These are phyloP conservation scores for Gambusia holbrooki DNA, from an alignment of 2,113 vertebrate species.

Conservation along the genomic window DNA sequence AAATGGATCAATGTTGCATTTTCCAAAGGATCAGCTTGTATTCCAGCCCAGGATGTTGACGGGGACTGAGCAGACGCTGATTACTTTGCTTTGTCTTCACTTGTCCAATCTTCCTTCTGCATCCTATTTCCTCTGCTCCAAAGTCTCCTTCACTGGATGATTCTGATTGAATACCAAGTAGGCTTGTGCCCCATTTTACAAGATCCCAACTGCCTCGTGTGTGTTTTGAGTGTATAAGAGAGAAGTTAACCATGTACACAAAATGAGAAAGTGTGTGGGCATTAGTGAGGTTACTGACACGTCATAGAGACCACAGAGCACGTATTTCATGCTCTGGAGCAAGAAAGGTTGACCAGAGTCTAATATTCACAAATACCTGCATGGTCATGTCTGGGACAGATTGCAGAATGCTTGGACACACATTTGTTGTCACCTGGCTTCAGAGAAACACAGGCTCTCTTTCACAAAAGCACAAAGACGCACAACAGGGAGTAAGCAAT, in stretches of 20 bases:
- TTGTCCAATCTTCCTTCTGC: conserved; percentile 49
- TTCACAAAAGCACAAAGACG: conserved; percentile 13
- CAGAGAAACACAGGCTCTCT: conserved; percentile 18
- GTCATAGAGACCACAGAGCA: conserved; percentile 38
- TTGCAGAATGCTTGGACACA: conserved; percentile 15
- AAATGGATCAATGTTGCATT: conserved; percentile 18
- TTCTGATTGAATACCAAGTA: conserved; percentile 79
- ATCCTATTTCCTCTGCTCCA: conserved; percentile 56
- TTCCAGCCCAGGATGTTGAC: conserved; percentile 19
- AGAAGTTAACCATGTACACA: conserved; percentile 5
- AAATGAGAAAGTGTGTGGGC: conserved; percentile 39
- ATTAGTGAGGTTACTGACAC: conserved; percentile 56
- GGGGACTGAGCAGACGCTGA: conserved; percentile 30
- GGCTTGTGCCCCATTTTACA: conserved; percentile 75
- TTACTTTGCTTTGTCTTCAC: conserved; percentile 43
- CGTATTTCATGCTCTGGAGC: conserved; percentile 29
- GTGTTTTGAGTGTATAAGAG: not conserved
- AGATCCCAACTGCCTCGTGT: conserved; percentile 56
- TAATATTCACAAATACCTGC: not conserved
- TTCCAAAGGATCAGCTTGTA: conserved; percentile 1
- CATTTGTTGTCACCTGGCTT: conserved; percentile 15
- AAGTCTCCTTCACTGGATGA: conserved; percentile 51
- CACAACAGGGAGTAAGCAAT: conserved; percentile 53
- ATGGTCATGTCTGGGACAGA: not conserved
- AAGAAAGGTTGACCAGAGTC: conserved; percentile 43